These are phyloP conservation scores for Sebastiscus tertius DNA, from an alignment of 2,797 vertebrate genomes.

Conservation along the genomic window DNA sequence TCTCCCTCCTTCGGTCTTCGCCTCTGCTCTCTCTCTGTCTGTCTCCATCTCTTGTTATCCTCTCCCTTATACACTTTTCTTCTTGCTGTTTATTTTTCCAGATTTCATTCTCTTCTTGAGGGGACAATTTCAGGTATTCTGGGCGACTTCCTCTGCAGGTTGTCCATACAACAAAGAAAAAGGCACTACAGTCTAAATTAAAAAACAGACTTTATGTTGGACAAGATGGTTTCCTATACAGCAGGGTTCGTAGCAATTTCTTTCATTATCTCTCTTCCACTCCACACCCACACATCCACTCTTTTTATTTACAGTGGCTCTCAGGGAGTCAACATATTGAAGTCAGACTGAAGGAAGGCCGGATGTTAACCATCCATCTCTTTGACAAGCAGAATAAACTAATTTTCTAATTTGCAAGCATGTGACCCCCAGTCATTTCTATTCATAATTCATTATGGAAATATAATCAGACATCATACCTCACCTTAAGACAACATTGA, in stretches of 20 bases:
- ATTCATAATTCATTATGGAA: conserved; percentile 81
- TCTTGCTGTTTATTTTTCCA: conserved; percentile 27
- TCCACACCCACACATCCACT: conserved; percentile 27
- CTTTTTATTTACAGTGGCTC: conserved; percentile 37
- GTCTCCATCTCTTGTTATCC: conserved; percentile 29
- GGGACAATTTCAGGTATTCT: conserved; percentile 43
- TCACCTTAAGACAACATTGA: conserved; percentile 54
- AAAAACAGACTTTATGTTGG: conserved; percentile 16
- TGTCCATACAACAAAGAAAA: conserved; percentile 17
- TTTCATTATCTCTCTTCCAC: conserved; percentile 48
- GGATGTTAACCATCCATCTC: conserved; percentile 71
- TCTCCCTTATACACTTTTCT: neutral
- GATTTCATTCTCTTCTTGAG: conserved; percentile 44
- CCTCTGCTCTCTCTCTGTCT: conserved; percentile 6
- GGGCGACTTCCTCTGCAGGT: conserved; percentile 11
- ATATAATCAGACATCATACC: conserved; percentile 80
- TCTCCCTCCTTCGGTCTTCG: conserved; percentile 34
- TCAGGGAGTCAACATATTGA: conserved; percentile 41
- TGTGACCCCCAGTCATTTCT: conserved; percentile 71
- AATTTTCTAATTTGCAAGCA: conserved; percentile 82
- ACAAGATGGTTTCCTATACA: conserved; percentile 30
- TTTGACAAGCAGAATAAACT: conserved; percentile 73
- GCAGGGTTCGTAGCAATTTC: conserved; percentile 9
- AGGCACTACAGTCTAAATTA: neutral
- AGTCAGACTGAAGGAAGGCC: conserved; percentile 59